These are phyloP conservation scores for Sarcoramphus papa DNA, from an alignment of 2,797 vertebrate genomes.

Conservation along the genomic window DNA sequence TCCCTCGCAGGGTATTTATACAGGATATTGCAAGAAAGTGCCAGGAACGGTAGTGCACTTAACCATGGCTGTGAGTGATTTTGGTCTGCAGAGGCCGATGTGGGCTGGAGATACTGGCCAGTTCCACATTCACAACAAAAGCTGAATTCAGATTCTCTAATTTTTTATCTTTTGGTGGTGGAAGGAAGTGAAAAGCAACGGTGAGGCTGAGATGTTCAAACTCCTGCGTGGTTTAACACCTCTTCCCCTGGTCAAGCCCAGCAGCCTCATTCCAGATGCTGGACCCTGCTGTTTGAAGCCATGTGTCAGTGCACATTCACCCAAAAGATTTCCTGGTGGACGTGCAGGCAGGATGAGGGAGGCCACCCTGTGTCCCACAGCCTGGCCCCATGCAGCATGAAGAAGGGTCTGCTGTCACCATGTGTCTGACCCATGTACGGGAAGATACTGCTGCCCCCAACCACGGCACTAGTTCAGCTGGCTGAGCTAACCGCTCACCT, in stretches of 20 bases:
- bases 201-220: not conserved
- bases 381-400: not conserved
- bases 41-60: not conserved
- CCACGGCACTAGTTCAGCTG: not conserved
- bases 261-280: not conserved
- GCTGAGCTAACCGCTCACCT: not conserved
- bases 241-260: not conserved
- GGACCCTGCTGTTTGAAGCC: not conserved
- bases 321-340: not conserved
- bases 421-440: accelerated
- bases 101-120: not conserved
- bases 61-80: not conserved
- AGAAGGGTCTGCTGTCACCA: not conserved
- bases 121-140: not conserved
- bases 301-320: not conserved
- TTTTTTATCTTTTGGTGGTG: not conserved
- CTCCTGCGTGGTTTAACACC: not conserved
- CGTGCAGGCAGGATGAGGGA: not conserved
- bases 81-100: not conserved
- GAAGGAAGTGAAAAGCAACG: not conserved
- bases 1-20: not conserved
- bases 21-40: not conserved
- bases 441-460: not conserved
- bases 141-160: not conserved
- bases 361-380: not conserved